Percentiles rank a stretch among this genome's conserved stretches.
Evolutionary conservation across 2,797 vertebrate species (phyloP).

Genomic region (Sebastes minor): DNA sequence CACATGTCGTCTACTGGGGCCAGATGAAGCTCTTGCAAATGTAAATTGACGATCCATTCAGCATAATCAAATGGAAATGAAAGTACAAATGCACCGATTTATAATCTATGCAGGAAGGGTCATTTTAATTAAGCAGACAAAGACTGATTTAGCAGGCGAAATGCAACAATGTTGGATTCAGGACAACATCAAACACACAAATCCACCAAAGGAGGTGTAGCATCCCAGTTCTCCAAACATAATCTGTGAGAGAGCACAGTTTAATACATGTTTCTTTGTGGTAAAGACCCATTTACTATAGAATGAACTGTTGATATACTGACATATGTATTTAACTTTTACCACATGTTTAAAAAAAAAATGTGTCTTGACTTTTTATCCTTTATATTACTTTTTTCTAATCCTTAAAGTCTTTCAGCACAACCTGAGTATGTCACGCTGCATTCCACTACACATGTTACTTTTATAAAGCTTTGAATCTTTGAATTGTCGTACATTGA

Average conservation of each 20-base stretch:
- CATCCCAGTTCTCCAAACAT: conserved; percentile 30
- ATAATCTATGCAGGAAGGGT: conserved; percentile 79
- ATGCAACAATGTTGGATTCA: conserved; percentile 68
- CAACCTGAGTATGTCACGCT: not conserved
- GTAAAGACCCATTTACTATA: not conserved
- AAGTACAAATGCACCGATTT: conserved; percentile 80
- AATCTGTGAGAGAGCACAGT: conserved; percentile 7
- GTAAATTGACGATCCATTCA: conserved; percentile 81
- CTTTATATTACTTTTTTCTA: not conserved
- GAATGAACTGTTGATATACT: not conserved
- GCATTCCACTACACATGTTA: not conserved
- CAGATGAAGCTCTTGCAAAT: conserved; percentile 81
- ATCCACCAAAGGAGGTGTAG: conserved; percentile 50
- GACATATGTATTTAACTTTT: not conserved
- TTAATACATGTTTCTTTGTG: not conserved
- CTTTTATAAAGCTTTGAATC: not conserved
- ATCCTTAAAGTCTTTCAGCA: not conserved
- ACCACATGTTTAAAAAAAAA: not conserved
- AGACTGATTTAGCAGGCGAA: conserved; percentile 66
- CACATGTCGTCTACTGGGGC: conserved; percentile 34
- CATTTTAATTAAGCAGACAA: conserved; percentile 81
- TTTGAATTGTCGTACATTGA: not conserved
- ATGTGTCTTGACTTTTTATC: not conserved
- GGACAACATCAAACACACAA: conserved; percentile 74
- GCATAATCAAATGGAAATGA: conserved; percentile 85